Evolutionary conservation across 2,113 vertebrate species (phyloP).

Genomic region (Phocoena phocoena): DNA sequence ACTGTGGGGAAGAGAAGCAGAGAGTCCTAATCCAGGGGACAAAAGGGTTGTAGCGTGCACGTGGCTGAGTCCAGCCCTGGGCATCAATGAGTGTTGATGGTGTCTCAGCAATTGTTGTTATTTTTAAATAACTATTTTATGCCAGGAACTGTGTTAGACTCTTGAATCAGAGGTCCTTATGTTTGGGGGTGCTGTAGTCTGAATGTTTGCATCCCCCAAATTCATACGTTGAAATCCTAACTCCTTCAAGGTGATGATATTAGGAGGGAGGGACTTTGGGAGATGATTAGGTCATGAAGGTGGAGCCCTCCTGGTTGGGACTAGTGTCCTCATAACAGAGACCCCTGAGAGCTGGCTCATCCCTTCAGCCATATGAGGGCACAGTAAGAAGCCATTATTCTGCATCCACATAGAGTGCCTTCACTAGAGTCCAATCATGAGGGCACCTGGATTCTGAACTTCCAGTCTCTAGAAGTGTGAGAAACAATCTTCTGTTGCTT

Average conservation of each 20-base stretch:
- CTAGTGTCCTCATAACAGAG: not conserved
- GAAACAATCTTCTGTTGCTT: not conserved
- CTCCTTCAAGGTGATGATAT: not conserved
- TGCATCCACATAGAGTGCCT: not conserved
- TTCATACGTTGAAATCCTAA: not conserved
- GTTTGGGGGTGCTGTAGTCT: not conserved
- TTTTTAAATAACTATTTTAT: not conserved
- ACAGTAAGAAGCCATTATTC: not conserved
- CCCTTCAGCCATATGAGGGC: not conserved
- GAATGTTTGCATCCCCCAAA: not conserved
- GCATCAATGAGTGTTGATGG: not conserved
- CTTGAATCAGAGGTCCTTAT: not conserved
- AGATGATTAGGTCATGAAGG: not conserved
- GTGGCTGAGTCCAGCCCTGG: not conserved
- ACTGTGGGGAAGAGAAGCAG: not conserved
- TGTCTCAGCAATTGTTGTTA: not conserved
- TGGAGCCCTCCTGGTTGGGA: not conserved
- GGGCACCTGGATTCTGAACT: not conserved
- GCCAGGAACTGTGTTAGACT: not conserved
- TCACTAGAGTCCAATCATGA: not conserved
- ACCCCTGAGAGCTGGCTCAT: not conserved
- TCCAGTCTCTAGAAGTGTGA: not conserved
- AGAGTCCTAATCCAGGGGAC: too few relatives aligned
- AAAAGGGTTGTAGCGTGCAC: not conserved
- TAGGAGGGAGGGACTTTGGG: not conserved